Evolutionary conservation across 2,888 invertebrate species (phyloP).

Genomic region (Empis stercorea): DNA sequence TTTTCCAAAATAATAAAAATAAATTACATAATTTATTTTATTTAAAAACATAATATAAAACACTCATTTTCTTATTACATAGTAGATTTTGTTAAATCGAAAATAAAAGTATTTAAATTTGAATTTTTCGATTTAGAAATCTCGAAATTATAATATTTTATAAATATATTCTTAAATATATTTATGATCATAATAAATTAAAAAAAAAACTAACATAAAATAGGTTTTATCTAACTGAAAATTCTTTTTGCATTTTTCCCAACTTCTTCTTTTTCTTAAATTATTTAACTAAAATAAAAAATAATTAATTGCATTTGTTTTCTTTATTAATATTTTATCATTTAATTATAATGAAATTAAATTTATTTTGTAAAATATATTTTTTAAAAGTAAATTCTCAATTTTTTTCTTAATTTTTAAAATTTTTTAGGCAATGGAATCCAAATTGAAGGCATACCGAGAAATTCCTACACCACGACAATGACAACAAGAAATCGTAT

Average conservation of each 20-base stretch:
- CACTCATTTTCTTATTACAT: too few relatives aligned
- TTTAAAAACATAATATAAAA: too few relatives aligned
- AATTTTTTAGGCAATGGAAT: conserved; percentile 32
- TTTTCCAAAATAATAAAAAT: background rate
- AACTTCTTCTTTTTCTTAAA: background rate
- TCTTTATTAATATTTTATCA: background rate
- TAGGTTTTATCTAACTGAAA: background rate
- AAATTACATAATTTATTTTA: background rate
- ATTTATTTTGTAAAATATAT: conserved; percentile 11
- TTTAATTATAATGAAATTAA: conserved; percentile 10
- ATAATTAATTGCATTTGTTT: background rate
- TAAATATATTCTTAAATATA: background rate
- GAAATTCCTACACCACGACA: conserved; percentile 31
- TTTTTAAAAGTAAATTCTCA: conserved; percentile 10
- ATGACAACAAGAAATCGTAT: conserved; percentile 25
- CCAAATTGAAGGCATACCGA: conserved; percentile 35
- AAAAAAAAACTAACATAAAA: background rate
- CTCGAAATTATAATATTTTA: background rate
- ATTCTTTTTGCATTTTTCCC: background rate
- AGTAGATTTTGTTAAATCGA: too few relatives aligned
- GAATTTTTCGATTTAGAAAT: background rate
- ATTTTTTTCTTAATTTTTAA: too few relatives aligned
- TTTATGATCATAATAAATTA: too few relatives aligned
- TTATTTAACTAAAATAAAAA: conserved; percentile 1
- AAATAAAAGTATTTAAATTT: background rate